Base-by-base conservation (phyloP, 1,140 invertebrate genomes). In the Saxidomus purpurata region DNA sequence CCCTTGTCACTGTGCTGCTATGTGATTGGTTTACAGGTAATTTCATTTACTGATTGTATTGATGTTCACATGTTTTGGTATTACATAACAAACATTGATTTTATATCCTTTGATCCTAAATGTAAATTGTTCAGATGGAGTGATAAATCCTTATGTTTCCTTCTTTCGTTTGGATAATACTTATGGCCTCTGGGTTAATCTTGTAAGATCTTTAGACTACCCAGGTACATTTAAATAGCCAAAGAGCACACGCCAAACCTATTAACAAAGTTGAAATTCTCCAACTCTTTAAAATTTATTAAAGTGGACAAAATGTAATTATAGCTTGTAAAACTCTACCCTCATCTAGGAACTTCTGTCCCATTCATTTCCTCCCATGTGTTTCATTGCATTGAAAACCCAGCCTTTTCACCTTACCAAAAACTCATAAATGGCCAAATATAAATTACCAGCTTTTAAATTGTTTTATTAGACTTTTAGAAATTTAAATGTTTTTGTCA, bases 371-470 rank as follows among this genome's bases (percentile, higher is more conserved):
- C 61, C 36, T 31, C 34, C 79, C 25, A 17, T 25, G 19, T 38
- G 36, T 38, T 55, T 61, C 79, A 61, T 59, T 36, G 34, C 36
- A 61, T 25, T 28, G 31, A 61, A 59, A n/a, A 38, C 40, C 47
- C 22, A 55, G 49, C 36, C 79, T 81, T 61, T 71, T 84, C 36
- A 84, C 67, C 43, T 52, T 74, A 34, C 31, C 28, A 17, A 84
- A 69, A 74, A 52, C 40, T n/a, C 22, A 71, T 47, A 85, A 85
- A 85, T 55, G 47, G 61, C 40, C 47, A 31, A 40, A 52, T 55
- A 38, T 49, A 88, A 88, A 88, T 88, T 81, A 47, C 86, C 40
- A 67, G 86, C 59, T 67, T 88, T 88, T 88, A 88, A 71, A 81
- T 81, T 81, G 77, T 88, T 88, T 88, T 88, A 88, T 81, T 43